Percentiles rank a stretch among this genome's conserved stretches.
phyloP scores from a whole-genome alignment of 2,113 vertebrate species.

The Zapus hudsonius region DNA sequence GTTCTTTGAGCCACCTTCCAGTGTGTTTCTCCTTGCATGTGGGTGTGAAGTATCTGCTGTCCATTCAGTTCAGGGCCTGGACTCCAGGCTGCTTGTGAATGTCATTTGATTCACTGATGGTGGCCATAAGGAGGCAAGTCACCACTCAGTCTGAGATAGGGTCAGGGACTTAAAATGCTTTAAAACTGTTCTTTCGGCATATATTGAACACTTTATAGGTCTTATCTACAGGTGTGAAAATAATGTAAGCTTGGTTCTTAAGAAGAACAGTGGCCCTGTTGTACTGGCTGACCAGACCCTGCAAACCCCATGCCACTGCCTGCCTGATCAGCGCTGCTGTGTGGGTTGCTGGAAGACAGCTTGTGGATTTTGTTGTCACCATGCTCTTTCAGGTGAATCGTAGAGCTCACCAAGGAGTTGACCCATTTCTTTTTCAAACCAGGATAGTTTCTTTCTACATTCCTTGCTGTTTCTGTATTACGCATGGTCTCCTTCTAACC shows the following conservation, averaged over 20 bases:
- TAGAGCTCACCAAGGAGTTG: too few relatives aligned
- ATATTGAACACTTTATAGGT: fast-evolving
- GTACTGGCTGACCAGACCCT: neutral
- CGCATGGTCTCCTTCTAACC: too few relatives aligned
- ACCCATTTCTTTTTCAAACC: neutral
- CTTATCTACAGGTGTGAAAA: neutral
- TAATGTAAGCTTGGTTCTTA: fast-evolving
- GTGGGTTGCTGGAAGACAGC: fast-evolving
- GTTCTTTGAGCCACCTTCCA: neutral
- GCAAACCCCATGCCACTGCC: neutral
- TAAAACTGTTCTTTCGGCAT: neutral
- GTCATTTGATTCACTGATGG: too few relatives aligned
- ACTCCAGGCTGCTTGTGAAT: too few relatives aligned
- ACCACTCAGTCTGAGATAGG: neutral
- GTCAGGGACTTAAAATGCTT: neutral
- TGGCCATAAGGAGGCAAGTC: too few relatives aligned
- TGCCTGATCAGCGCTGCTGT: fast-evolving
- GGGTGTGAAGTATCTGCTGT: neutral
- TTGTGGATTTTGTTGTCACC: neutral
- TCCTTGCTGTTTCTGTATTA: too few relatives aligned
- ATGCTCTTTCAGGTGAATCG: neutral
- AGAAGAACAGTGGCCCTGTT: neutral
- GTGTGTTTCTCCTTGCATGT: fast-evolving
- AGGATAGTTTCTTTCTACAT: neutral
- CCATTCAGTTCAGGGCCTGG: too few relatives aligned